Evolutionary conservation across 2,113 vertebrate species (phyloP), one percentile per base, ranked within the genome.

Genomic region (Otis tarda): DNA sequence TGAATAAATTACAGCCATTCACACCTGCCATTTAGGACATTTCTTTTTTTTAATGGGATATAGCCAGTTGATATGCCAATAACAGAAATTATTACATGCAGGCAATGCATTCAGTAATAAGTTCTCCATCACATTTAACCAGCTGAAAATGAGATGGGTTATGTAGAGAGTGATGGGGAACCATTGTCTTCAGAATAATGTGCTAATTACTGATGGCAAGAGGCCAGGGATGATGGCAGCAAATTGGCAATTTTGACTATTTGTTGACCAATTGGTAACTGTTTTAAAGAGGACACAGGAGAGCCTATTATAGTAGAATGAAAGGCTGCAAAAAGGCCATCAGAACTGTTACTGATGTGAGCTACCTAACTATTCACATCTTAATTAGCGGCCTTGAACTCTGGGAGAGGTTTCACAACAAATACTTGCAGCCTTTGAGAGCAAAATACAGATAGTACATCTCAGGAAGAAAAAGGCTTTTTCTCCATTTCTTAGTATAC

Each of bases 1-100:
- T 93, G 53, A 96, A 87, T 94, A 96, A 92, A 95, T 92, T 93
- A 71, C 83, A 93, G 45, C 73, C 45, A 69, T 86, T 87, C 94
- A 71, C 95, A 84, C 90, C 92, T 95, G 90, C 76, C 90, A 94
- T 81, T 95, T 80, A 88, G 50, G 47, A 67, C 49, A 89, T 89
- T 64, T 59, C 23, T 61, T 88, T 94, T 94, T 41, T 82, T 89
- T 87, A 84, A 87, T 93, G 73, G 53, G 76, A 84, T 78, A 45
- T 67, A 85, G 33, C 53, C 67, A 47, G 81, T 27, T 79, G 65
- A 94, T 84, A 87, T 76, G 94, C 84, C 94, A 89, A 55, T 81
- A 96, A 55, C 30, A 14, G 55, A 94, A 96, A 88, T 23, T 16
- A 75, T 65, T 55, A 11, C 60, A 12, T 19, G 10, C 47, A 61